Base-by-base conservation (phyloP, 2,797 vertebrate genomes). In the Borostomias antarcticus region DNA sequence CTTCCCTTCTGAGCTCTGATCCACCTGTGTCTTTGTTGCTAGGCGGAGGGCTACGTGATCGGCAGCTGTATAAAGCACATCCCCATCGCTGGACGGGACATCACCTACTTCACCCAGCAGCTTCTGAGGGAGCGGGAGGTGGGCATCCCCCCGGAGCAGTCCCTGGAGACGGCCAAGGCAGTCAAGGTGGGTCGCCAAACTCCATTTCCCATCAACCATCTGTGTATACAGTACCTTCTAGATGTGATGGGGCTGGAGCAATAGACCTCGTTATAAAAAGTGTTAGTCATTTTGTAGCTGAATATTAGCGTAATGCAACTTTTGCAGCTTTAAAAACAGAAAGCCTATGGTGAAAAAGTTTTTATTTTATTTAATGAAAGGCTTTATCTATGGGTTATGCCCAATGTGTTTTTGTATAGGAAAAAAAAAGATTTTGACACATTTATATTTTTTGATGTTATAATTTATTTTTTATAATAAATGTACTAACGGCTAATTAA, bases 1-100 rank as follows among this genome's bases (percentile, higher is more conserved):
- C 52, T 29, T 56, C n/a, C 32, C n/a, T 4, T 40, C 19, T 58
- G 33, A 25, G 5, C 19, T 32, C 23, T 69, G 17, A 43, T 5
- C 10, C 21, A 5, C 15, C 33, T 62, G 25, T 26, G 21, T 45
- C 26, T 30, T 51, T 15, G 52, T 52, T 53, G 4, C 37, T 74
- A 95, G 95, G 95, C 95, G 69, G 95, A 96, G 87, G 95, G 95
- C 0, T 96, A 95, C 0, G 95, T 96, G 70, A 96, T 96, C 75
- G 94, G 95, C 83, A 96, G 95, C 88, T 96, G 95, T 85, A 96
- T 96, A 84, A 96, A 96, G 85, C 95, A 96, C 92, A 96, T 96
- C 87, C 95, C 95, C 73, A 96, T 96, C n/a, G 94, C 95, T 0
- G 95, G 95, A 37, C 89, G 95, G 69, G 94, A 96, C 90, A 96